A percentile compares a stretch with the other conserved stretches of the same genome.
These are phyloP conservation scores for Myiozetetes cayanensis DNA, from an alignment of 2,113 vertebrate species.

Conservation along the genomic window DNA sequence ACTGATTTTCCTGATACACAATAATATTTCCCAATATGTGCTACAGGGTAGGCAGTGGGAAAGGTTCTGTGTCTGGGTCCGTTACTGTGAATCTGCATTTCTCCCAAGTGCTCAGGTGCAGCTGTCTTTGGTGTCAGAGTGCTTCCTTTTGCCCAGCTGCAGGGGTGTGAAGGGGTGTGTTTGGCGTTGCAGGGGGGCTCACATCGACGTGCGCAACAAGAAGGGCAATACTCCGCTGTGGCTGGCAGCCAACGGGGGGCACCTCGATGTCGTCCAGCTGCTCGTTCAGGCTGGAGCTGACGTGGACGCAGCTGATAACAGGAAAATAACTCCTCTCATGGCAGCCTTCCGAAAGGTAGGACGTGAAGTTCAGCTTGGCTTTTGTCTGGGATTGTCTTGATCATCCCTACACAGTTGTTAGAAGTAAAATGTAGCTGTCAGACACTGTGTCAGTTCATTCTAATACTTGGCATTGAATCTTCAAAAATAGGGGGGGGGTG, in stretches of 20 bases:
- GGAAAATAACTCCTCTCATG: conserved; percentile 99
- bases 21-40: rapidly evolving
- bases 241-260: conserved; percentile 96
- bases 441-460: background rate
- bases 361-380: background rate
- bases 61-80: background rate
- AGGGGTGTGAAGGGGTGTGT: background rate
- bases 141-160: background rate
- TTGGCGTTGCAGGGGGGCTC: conserved; percentile 84
- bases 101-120: rapidly evolving
- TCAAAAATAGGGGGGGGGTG: background rate
- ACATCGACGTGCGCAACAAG: conserved; percentile 98
- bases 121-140: background rate
- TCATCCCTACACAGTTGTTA: background rate
- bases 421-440: background rate
- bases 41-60: no score
- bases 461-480: background rate
- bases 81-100: background rate
- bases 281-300: conserved; percentile 95
- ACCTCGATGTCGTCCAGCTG: conserved; percentile 96
- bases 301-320: conserved; percentile 97
- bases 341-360: conserved; percentile 97
- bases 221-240: conserved; percentile 98
- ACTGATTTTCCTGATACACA: rapidly evolving
- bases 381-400: background rate